Base-by-base conservation (phyloP, 2,797 vertebrate genomes). In the Eutrigla gurnardus region DNA sequence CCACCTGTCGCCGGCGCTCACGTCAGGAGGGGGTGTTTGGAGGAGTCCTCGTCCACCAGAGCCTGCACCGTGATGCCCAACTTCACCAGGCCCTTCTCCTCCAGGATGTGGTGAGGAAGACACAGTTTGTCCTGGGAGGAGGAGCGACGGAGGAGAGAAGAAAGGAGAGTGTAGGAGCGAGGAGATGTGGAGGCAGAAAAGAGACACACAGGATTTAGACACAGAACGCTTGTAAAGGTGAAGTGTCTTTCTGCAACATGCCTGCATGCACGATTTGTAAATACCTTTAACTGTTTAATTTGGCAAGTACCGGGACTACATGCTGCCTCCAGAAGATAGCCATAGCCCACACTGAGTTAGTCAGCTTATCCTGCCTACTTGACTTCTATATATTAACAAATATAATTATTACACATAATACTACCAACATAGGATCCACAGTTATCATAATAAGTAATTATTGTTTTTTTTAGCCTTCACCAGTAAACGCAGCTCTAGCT, bases 31-130 rank as follows among this genome's bases (percentile, higher is more conserved):
- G 93, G 42, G 82, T 90, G 92, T 83, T 93, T 96, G 73, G 85
- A 64, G 61, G 95, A 80, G 25, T 92, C 90, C 80, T 96, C 88
- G 6, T 98, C 97, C 89, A 98, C 84, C 85, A 99, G 92, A 0
- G 97, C 97, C 91, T 97, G 97, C 52, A 99, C 95, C 0, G 96
- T 97, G 69, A 94, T 52, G 85, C 96, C 93, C 83, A 99, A 94
- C 95, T 98, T 99, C 80, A 97, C 92, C 91, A 98, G 92, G 73
- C 97, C 97, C 72, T 97, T 98, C 91, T 97, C 97, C 94, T 98
- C 98, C 86, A 99, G 94, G 91, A 99, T 98, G 92, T 99, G 97
- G 91, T 99, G 98, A 70, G 97, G 98, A 40, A 98, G 96, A 91
- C 98, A 99, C 82, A 99, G 93, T 86, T 97, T 97, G 86, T 97